Percentiles rank a stretch among this genome's conserved stretches.
Evolutionary conservation across 2,797 vertebrate species (phyloP).

Genomic region (Sylvilagus floridanus): DNA sequence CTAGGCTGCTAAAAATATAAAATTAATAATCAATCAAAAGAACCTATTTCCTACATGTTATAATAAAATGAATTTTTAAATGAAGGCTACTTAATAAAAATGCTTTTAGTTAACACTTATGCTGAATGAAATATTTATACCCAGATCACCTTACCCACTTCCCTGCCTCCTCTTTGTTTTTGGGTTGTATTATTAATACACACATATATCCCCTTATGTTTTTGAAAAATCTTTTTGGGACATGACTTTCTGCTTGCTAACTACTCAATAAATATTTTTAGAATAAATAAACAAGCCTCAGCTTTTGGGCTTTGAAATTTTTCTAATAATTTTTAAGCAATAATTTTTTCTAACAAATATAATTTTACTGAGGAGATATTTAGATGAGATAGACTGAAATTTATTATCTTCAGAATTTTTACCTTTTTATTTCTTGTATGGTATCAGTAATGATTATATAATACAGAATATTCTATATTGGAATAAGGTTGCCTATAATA

Average conservation of each 20-base stretch:
- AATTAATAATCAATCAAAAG: conserved; percentile 71
- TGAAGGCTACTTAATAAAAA: background rate
- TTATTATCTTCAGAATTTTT: conserved; percentile 39
- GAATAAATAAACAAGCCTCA: background rate
- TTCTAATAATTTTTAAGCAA: conserved; percentile 37
- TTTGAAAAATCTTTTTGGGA: background rate
- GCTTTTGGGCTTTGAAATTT: conserved; percentile 17
- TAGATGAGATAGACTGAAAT: conserved; percentile 14
- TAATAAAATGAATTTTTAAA: conserved; percentile 32
- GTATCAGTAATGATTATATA: background rate
- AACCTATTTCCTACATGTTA: conserved; percentile 4
- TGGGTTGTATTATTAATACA: background rate
- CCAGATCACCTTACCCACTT: background rate
- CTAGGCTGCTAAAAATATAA: conserved; percentile 93
- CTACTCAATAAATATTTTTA: background rate
- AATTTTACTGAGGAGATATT: conserved; percentile 13
- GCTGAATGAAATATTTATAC: background rate
- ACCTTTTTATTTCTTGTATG: background rate
- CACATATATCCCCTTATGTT: background rate
- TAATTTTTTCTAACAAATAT: background rate
- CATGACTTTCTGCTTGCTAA: background rate
- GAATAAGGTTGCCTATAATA: background rate
- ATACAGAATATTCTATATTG: conserved; percentile 1
- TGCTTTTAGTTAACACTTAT: conserved; percentile 1
- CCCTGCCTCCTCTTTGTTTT: background rate